Evolutionary conservation across 2,113 vertebrate genomes (phyloP), one percentile per base, ranked within the genome.

Genomic region (Spea multiplicata): DNA sequence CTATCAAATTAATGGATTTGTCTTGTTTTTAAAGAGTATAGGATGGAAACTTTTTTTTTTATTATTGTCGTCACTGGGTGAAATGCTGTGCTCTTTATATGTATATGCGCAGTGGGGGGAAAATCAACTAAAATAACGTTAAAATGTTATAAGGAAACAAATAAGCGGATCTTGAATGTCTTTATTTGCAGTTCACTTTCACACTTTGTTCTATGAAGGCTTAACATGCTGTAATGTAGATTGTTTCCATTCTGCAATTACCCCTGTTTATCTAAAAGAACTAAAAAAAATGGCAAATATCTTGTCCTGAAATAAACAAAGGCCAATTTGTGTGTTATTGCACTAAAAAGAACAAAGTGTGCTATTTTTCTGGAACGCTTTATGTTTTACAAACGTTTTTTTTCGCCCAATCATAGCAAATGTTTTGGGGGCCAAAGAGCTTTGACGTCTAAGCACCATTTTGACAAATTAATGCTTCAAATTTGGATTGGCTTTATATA

Each of bases 151-250:
- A 45, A 71, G 30, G 30, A 30, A 30, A 30, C 30, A 30, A 30
- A 30, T 30, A 30, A 30, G 30, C 30, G 30, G 30, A 30, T 30
- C 30, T 30, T 30, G 30, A 30, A 30, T 64, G 57, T 72, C n/a
- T 47, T 77, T 62, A 65, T 72, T 66, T 78, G 47, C 59, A 46
- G 44, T 72, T 78, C 17, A 6, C 68, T 72, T 78, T 72, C 14
- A 72, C 76, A 46, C 59, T 72, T 70, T 77, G 30, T 52, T 71
- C 59, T 62, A 48, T 57, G 12, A 10, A n/a, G 57, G 45, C 53
- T 61, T 61, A 9, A 13, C 7, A 6, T 0, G 10, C 30, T 12
- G 16, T 53, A 64, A 78, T 53, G 46, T 13, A 52, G 46, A 72
- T 65, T 53, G 8, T 48, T 78, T 70, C 9, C 48, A 66, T 65